These are phyloP conservation scores for Elgaria multicarinata DNA, from an alignment of 2,113 vertebrate species.

Conservation along the genomic window DNA sequence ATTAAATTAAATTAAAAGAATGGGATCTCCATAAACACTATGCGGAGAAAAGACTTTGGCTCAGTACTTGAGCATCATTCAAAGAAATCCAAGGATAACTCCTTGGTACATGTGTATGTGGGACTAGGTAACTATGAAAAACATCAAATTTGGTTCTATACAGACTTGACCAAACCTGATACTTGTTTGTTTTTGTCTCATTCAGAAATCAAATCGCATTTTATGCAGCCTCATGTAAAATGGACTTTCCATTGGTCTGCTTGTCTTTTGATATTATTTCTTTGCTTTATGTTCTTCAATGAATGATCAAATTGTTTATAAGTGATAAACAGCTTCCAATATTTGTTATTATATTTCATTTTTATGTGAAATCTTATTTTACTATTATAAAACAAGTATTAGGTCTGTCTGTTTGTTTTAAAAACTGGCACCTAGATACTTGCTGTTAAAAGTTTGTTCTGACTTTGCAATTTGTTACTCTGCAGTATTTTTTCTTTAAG, in stretches of 20 bases:
- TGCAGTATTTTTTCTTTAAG: background rate
- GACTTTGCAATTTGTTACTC: background rate
- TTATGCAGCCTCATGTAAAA: background rate
- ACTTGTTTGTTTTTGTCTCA: no score
- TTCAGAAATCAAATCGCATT: background rate
- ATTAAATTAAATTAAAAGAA: no score
- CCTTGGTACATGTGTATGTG: background rate
- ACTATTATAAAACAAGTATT: background rate
- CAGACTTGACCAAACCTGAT: background rate
- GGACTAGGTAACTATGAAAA: background rate
- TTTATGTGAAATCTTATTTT: background rate
- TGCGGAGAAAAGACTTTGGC: background rate
- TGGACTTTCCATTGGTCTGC: background rate
- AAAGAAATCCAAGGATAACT: background rate
- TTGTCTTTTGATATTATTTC: background rate
- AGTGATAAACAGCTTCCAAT: background rate
- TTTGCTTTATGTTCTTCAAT: background rate
- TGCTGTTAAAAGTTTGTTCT: background rate
- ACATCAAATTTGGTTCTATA: background rate
- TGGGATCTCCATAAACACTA: background rate
- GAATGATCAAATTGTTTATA: background rate
- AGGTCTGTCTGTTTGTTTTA: background rate
- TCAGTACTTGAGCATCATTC: background rate
- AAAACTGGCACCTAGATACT: background rate
- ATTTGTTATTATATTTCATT: background rate